Conservation (phyloP, 2,113 vertebrate species). For the Oriolus oriolus region DNA sequence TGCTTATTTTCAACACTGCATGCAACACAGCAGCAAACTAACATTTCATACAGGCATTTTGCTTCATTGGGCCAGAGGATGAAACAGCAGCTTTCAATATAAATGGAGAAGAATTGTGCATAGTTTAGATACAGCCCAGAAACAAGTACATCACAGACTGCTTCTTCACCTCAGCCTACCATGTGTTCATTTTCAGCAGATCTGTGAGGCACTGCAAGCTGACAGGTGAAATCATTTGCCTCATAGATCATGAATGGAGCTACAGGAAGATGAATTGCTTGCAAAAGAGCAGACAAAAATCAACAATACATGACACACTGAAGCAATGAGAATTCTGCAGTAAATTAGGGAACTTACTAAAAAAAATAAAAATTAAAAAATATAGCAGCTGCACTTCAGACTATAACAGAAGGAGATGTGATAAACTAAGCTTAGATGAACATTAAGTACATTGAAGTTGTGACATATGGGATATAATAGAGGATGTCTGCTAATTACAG, state of each 20-base stretch:
- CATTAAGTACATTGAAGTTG: background rate
- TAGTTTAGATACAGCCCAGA: background rate
- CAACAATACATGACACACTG: background rate
- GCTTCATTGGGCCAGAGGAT: background rate
- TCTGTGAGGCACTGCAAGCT: slow-evolving; percentile 17
- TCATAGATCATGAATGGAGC: slow-evolving; percentile 42
- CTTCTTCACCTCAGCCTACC: background rate
- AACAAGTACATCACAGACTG: background rate
- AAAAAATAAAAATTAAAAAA: background rate
- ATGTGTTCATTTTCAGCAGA: slow-evolving; percentile 3
- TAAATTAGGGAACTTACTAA: background rate
- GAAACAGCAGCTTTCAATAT: background rate
- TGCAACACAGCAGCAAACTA: background rate
- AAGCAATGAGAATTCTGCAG: background rate
- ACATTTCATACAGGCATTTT: background rate
- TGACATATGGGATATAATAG: background rate
- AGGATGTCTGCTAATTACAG: background rate
- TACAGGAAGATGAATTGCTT: slow-evolving; percentile 28
- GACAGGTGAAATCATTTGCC: slow-evolving; percentile 51
- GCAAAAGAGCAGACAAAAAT: slow-evolving; percentile 23
- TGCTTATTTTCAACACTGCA: slow-evolving; percentile 1
- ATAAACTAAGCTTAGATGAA: background rate
- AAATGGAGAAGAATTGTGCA: background rate
- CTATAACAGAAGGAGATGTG: background rate
- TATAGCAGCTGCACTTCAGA: background rate